A percentile compares a stretch with the other conserved stretches of the same genome.
Conservation (phyloP, 1,140 invertebrate species). For the Lepidotrigona ventralis region DNA sequence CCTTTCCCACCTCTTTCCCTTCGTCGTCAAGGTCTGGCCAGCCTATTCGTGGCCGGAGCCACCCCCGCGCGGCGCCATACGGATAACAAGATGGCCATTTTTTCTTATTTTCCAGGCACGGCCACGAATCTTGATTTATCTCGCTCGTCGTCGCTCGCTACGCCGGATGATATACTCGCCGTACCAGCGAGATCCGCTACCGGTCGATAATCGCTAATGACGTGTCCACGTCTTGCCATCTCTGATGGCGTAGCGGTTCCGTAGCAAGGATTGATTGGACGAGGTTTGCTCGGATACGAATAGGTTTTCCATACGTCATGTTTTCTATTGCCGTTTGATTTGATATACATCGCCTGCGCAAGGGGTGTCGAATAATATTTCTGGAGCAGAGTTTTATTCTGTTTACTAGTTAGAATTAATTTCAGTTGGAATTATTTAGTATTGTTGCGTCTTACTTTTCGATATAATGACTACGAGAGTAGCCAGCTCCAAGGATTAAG, state of each 20-base stretch:
- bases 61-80: not conserved
- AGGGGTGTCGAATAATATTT: not conserved
- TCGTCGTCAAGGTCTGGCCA: slow-evolving; percentile 17
- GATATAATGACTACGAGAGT: too few species aligned
- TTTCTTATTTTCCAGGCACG: slow-evolving; percentile 51
- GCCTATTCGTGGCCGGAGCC: not conserved
- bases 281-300: not conserved
- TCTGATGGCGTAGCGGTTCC: not conserved
- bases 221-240: too few species aligned
- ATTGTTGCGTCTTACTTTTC: too few species aligned
- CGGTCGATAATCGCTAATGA: slow-evolving; percentile 3
- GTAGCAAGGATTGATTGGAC: not conserved
- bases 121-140: slow-evolving; percentile 57
- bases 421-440: too few species aligned
- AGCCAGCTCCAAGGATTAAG: too few species aligned
- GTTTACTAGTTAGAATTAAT: too few species aligned
- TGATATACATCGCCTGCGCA: not conserved
- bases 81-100: slow-evolving; percentile 53
- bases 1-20: not conserved
- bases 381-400: not conserved
- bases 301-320: not conserved
- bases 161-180: slow-evolving; percentile 29
- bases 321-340: not conserved
- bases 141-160: not conserved
- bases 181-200: not conserved